Evolutionary conservation across 2,888 invertebrate genomes (phyloP).

Genomic region (Drosophila neonasuta): DNA sequence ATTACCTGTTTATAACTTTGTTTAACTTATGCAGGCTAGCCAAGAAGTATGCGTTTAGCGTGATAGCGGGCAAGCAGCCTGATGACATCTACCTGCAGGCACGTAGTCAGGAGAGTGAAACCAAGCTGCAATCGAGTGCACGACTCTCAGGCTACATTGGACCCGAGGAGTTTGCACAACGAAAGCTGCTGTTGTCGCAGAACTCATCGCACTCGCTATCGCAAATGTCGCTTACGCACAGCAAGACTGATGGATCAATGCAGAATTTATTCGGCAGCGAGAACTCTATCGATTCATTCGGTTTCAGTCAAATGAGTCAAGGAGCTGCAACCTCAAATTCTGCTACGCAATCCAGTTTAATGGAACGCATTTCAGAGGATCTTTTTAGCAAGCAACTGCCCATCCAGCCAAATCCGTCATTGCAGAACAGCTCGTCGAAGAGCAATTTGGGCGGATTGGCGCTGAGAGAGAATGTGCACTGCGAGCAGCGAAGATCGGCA

Average conservation of each 20-base stretch:
- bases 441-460: constrained; percentile 79
- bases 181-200: constrained; percentile 64
- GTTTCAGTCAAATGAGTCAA: constrained; percentile 69
- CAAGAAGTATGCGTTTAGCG: constrained; percentile 85
- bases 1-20: background rate
- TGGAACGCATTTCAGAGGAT: constrained; percentile 67
- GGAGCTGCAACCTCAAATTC: constrained; percentile 43
- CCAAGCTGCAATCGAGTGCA: constrained; percentile 64
- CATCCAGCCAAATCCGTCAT: constrained; percentile 67
- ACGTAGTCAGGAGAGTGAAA: constrained; percentile 73
- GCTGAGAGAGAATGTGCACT: constrained; percentile 80
- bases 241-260: constrained; percentile 45
- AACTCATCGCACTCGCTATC: constrained; percentile 38
- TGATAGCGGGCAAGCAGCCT: constrained; percentile 86
- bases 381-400: constrained; percentile 52
- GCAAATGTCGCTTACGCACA: constrained; percentile 43
- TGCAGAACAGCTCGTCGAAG: constrained; percentile 81
- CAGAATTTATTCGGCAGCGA: constrained; percentile 73
- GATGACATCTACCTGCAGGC: constrained; percentile 84
- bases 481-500: constrained; percentile 77
- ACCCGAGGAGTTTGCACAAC: constrained; percentile 79
- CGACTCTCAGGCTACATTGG: constrained; percentile 80
- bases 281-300: constrained; percentile 76
- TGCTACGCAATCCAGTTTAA: constrained; percentile 61
- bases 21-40: constrained; percentile 83